Percentiles rank a stretch among this genome's conserved stretches.
phyloP scores from a whole-genome alignment of 53 echinoderm and acorn worm species.

The Holothuria scabra region DNA sequence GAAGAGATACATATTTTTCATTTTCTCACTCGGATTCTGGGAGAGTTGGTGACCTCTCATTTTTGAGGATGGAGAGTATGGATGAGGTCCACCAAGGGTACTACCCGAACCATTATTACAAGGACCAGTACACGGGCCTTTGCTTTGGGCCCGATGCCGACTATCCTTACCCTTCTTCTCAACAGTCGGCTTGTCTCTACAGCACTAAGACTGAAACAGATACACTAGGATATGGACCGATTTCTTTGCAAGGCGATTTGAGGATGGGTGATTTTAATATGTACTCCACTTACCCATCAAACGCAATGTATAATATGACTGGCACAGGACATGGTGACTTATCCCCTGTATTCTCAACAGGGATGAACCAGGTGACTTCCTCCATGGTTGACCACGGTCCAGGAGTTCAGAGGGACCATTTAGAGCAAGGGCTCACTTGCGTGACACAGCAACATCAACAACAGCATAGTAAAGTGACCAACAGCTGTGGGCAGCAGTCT shows the following conservation, averaged over 20 bases:
- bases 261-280: neutral
- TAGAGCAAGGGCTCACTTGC: conserved; percentile 29
- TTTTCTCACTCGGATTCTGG: no score
- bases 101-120: conserved; percentile 45
- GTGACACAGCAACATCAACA: conserved; percentile 26
- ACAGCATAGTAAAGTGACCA: conserved; percentile 11
- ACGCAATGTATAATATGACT: conserved; percentile 24
- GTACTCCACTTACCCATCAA: conserved; percentile 12
- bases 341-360: conserved; percentile 10
- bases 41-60: no score
- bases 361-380: conserved; percentile 4
- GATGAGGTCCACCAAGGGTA: conserved; percentile 42
- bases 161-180: neutral
- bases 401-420: conserved; percentile 11
- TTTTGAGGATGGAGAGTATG: conserved; percentile 5
- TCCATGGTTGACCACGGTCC: neutral
- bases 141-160: conserved; percentile 35
- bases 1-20: no score
- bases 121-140: conserved; percentile 36
- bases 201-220: conserved; percentile 8
- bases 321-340: conserved; percentile 5
- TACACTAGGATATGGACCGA: neutral
- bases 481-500: conserved; percentile 21
- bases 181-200: conserved; percentile 44
- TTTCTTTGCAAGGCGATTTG: conserved; percentile 7